Base-by-base conservation (phyloP, 2,888 invertebrate species). In the Rhyacophila evoluta region DNA sequence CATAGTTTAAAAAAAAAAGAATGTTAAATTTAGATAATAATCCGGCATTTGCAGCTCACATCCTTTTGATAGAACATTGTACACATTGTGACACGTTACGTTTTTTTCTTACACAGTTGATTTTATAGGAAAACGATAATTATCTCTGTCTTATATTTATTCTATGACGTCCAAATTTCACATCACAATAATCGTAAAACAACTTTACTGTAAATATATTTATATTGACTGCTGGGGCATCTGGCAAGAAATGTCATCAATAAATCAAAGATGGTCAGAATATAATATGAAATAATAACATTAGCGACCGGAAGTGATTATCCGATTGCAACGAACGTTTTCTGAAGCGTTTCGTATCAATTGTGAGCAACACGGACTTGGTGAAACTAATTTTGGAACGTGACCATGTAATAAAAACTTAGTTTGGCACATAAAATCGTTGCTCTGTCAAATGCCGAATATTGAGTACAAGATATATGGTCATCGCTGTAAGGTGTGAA, bases 351-450 rank as follows among this genome's bases (percentile, higher is more conserved):
- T 55, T 55, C 55, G 8, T 10, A 19, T 25, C 55, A 15, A 55
- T 55, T 55, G 55, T 55, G 8, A 55, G 19, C 25, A 19, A 19
- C 55, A 55, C 55, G 25, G 55, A 55, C 55, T 55, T 19, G 5
- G 55, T 55, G 55, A 55, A 55, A 25, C 55, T 55, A 55, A 55
- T 55, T 55, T 55, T 55, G 55, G 55, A 19, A 55, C 55, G 55
- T 55, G 55, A 55, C 55, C 55, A 55, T 10, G 55, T 55, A 2
- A 25, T 55, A 19, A 55, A 55, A 55, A 55, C 19, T 15, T 19
- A 55, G 19, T 25, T 55, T 55, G 12, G 55, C 55, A 55, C 55
- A 25, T 19, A 25, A 25, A 55, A 19, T 55, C 29, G 29, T 33
- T 6, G n/a, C 29, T 33, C 29, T 33, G 29, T 33, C 29, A n/a